Conservation (phyloP, 2,113 vertebrate species). For the Anthoscopus minutus region DNA sequence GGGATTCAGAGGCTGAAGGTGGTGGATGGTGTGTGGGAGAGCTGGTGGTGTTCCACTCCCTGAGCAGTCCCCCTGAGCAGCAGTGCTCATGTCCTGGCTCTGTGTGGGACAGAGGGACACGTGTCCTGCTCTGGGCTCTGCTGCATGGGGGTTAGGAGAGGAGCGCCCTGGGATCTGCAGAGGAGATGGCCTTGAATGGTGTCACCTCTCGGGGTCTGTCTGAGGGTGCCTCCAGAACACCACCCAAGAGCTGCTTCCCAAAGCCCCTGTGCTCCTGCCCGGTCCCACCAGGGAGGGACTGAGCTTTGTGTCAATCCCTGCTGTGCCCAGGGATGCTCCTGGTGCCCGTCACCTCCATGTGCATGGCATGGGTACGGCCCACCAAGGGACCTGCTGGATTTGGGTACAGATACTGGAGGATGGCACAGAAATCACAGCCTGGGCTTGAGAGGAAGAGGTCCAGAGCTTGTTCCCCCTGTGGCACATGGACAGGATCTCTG, state of each 20-base stretch:
- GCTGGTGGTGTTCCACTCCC: background rate
- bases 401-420: background rate
- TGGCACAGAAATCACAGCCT: background rate
- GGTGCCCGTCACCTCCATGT: fast-evolving
- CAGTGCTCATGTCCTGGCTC: fast-evolving
- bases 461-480: background rate
- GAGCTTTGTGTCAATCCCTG: background rate
- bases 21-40: background rate
- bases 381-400: background rate
- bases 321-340: background rate
- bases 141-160: background rate
- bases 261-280: background rate
- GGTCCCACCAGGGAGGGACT: background rate
- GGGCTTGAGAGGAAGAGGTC: background rate
- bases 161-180: background rate
- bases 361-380: fast-evolving
- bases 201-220: background rate
- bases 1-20: background rate
- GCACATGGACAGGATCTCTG: background rate
- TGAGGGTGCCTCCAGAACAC: background rate
- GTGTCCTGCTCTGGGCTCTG: fast-evolving
- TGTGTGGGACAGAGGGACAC: background rate
- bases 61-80: background rate
- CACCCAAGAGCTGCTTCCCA: background rate
- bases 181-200: background rate